These are phyloP conservation scores for Drosophila repletoides DNA, from an alignment of 1,140 invertebrate genomes.

Conservation along the genomic window DNA sequence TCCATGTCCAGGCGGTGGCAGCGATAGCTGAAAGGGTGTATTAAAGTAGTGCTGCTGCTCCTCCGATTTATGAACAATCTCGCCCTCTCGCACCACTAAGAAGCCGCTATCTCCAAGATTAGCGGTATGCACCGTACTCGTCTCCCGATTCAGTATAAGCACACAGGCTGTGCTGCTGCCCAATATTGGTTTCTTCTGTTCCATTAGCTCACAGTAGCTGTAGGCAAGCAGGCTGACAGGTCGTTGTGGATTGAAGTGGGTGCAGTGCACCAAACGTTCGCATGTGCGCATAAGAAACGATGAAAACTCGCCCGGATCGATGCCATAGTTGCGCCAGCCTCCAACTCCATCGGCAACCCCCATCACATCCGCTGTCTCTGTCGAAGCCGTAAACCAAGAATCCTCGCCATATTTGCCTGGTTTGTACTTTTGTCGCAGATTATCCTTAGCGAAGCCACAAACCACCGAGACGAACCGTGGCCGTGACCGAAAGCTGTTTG, in stretches of 20 bases:
- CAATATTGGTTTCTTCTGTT: constrained; percentile 95
- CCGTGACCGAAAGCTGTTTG: constrained; percentile 60
- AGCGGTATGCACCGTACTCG: constrained; percentile 94
- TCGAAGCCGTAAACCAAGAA: constrained; percentile 96
- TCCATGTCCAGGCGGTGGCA: constrained; percentile 94
- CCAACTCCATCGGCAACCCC: constrained; percentile 99
- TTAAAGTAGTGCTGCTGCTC: constrained; percentile 99
- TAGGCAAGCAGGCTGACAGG: constrained; percentile 93
- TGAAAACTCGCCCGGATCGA: constrained; percentile 98
- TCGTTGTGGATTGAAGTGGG: constrained; percentile 91
- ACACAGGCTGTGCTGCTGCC: constrained; percentile 99
- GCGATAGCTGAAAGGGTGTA: constrained; percentile 97
- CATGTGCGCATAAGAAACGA: constrained; percentile 96
- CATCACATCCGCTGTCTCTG: constrained; percentile 94
- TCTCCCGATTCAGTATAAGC: constrained; percentile 94
- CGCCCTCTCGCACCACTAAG: constrained; percentile 93
- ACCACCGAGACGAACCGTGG: constrained; percentile 92
- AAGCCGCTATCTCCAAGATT: constrained; percentile 99
- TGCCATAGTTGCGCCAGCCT: constrained; percentile 98
- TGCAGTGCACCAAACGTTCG: constrained; percentile 94
- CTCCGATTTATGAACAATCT: constrained; percentile 94
- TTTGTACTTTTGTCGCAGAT: constrained; percentile 87
- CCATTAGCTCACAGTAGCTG: constrained; percentile 95
- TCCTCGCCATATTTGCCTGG: constrained; percentile 98
- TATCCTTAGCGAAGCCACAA: constrained; percentile 95